A percentile compares a stretch with the other conserved stretches of the same genome.
Conservation (phyloP, 2,888 invertebrate genomes). For the Sarcophaga subvicina region DNA sequence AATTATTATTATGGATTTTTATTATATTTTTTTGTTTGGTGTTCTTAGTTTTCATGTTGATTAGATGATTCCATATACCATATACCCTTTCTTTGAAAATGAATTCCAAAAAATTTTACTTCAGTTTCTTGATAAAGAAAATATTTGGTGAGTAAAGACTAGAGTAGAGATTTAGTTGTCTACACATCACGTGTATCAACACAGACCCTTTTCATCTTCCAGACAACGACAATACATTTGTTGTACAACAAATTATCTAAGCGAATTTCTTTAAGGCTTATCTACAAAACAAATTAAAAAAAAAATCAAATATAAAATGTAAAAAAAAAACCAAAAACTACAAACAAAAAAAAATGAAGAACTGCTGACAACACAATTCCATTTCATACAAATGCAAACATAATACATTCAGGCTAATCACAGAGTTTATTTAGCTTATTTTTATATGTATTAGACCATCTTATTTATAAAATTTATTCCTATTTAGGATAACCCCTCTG, state of each 20-base stretch:
- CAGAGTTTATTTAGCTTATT: constrained; percentile 6
- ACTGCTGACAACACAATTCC: constrained; percentile 37
- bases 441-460: no score
- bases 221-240: constrained; percentile 19
- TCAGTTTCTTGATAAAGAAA: constrained; percentile 21
- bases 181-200: constrained; percentile 13
- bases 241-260: constrained; percentile 24
- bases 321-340: background rate
- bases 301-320: no score
- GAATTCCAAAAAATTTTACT: constrained; percentile 17
- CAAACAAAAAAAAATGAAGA: constrained; percentile 17
- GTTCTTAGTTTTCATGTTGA: background rate
- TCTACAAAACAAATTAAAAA: constrained; percentile 4
- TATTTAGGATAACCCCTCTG: no score
- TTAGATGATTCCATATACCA: constrained; percentile 5
- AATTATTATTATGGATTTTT: background rate
- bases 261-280: constrained; percentile 27
- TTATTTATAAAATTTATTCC: no score
- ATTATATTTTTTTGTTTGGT: background rate
- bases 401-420: constrained; percentile 33
- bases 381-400: constrained; percentile 20
- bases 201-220: constrained; percentile 6
- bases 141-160: background rate
- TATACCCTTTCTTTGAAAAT: constrained; percentile 10
- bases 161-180: background rate